Evolutionary conservation across 1,140 invertebrate genomes (phyloP).

Genomic region (Pissodes strobi): DNA sequence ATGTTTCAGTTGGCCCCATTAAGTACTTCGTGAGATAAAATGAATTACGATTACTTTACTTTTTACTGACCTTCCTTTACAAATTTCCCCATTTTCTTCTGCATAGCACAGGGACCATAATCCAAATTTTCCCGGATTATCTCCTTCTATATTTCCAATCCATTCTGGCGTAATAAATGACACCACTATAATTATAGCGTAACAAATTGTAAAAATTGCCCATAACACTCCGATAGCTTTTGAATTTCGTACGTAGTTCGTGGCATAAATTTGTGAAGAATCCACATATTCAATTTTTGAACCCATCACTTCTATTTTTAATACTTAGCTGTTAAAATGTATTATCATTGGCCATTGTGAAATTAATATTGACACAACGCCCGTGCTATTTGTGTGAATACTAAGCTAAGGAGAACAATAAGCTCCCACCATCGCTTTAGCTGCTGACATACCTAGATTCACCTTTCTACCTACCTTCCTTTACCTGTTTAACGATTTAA

Average conservation of each 20-base stretch:
- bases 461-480: slow-evolving; percentile 22
- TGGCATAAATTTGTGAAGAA: slow-evolving; percentile 85
- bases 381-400: slow-evolving; percentile 16
- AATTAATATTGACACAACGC: not conserved
- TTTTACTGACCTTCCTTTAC: slow-evolving; percentile 71
- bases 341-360: not conserved
- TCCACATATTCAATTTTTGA: slow-evolving; percentile 91
- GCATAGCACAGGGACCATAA: slow-evolving; percentile 85
- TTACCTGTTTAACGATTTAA: no score
- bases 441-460: slow-evolving; percentile 17
- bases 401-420: slow-evolving; percentile 5
- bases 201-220: slow-evolving; percentile 96
- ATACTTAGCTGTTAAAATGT: not conserved
- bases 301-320: slow-evolving; percentile 63
- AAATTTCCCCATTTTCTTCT: slow-evolving; percentile 70
- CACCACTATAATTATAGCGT: slow-evolving; percentile 92
- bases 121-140: slow-evolving; percentile 88
- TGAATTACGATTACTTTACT: no score
- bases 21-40: no score
- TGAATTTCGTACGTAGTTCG: slow-evolving; percentile 93
- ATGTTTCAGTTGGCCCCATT: no score
- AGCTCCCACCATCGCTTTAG: slow-evolving; percentile 13
- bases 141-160: slow-evolving; percentile 81
- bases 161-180: slow-evolving; percentile 96
- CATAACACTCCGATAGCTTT: slow-evolving; percentile 95